phyloP scores from a whole-genome alignment of 2,797 vertebrate species.

The Chrosomus eos region DNA sequence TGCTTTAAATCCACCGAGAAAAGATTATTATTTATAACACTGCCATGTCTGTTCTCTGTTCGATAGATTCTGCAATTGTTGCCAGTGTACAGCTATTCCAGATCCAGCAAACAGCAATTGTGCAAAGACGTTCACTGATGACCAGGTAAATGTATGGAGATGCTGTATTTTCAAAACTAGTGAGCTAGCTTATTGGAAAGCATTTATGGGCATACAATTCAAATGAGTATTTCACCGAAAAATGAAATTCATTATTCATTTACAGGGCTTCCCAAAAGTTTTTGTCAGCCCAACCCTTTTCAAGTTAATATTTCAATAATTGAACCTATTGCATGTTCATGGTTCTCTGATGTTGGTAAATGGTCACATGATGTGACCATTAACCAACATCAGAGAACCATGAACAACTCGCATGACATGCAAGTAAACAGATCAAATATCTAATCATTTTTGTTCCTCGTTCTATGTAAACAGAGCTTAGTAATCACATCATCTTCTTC shows the following conservation, averaged over 20 bases:
- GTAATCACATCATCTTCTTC: not conserved
- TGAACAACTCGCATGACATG: not conserved
- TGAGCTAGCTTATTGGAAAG: not conserved
- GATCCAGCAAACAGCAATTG: conserved; percentile 93
- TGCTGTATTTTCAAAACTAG: not conserved
- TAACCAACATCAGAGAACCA: no score
- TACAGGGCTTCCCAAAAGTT: not conserved
- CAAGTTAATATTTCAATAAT: not conserved
- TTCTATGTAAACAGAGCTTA: not conserved
- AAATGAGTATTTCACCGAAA: not conserved
- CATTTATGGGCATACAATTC: not conserved
- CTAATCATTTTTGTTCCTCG: not conserved
- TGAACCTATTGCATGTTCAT: not conserved
- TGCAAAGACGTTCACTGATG: conserved; percentile 77
- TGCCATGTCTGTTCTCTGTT: conserved; percentile 22
- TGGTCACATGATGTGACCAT: not conserved
- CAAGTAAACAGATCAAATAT: not conserved
- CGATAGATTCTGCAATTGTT: conserved; percentile 63
- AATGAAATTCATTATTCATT: not conserved
- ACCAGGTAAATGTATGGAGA: conserved; percentile 74
- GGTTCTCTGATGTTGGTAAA: not conserved
- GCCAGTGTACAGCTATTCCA: conserved; percentile 77
- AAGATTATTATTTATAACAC: not conserved
- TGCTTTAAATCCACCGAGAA: not conserved
- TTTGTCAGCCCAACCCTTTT: not conserved